Evolutionary conservation across 2,888 invertebrate genomes (phyloP).

Genomic region (Calliscelio sp.): DNA sequence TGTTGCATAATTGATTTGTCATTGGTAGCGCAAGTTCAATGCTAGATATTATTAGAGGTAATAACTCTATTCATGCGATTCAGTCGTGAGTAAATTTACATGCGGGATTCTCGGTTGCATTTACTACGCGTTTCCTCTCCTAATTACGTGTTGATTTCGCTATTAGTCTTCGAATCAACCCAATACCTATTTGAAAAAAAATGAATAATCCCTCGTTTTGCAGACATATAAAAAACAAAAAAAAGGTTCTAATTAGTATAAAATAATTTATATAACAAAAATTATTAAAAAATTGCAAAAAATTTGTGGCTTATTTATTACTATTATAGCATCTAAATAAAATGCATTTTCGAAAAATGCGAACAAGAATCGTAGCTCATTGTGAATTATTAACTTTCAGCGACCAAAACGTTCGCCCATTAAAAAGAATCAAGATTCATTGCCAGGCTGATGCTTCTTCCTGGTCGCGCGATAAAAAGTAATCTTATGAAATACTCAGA

Average conservation of each 20-base stretch:
- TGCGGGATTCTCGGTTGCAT: neutral
- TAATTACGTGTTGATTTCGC: conserved; percentile 5
- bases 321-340: too few relatives aligned
- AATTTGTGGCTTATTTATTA: too few relatives aligned
- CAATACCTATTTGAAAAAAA: too few relatives aligned
- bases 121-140: neutral
- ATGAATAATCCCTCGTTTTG: too few relatives aligned
- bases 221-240: too few relatives aligned
- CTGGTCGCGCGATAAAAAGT: conserved; percentile 9
- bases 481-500: conserved; percentile 31
- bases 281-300: too few relatives aligned
- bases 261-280: too few relatives aligned
- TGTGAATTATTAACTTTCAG: conserved; percentile 18
- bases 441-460: conserved; percentile 6
- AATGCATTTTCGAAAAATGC: too few relatives aligned
- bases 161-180: neutral
- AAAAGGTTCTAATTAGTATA: too few relatives aligned
- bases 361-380: conserved; percentile 1
- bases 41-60: conserved; percentile 29
- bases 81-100: conserved; percentile 7
- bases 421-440: conserved; percentile 32
- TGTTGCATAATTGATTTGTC: conserved; percentile 28
- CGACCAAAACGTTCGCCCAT: conserved; percentile 11
- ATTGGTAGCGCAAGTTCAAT: conserved; percentile 20
- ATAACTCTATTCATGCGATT: conserved; percentile 14